Evolutionary conservation across 2,113 vertebrate species (phyloP).

Genomic region (Eidolon helvum): DNA sequence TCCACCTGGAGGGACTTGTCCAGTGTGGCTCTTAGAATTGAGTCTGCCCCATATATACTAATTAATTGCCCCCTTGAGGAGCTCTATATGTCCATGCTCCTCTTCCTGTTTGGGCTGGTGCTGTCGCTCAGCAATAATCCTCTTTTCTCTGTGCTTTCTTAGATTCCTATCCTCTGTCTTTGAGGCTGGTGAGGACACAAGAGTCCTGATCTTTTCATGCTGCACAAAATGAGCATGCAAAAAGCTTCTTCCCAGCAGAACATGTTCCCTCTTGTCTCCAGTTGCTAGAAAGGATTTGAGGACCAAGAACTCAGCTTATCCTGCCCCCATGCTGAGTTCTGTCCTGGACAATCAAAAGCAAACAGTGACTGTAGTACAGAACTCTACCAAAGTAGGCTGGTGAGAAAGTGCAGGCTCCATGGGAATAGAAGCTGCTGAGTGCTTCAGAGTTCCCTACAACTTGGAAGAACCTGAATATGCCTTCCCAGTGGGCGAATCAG

Average conservation of each 20-base stretch:
- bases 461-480: conserved; percentile 4
- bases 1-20: not conserved
- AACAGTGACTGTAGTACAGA: conserved; percentile 17
- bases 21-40: conserved; percentile 54
- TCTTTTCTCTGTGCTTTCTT: conserved; percentile 66
- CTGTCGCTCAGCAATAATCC: conserved; percentile 86
- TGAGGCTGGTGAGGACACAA: conserved; percentile 68
- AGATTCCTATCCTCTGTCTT: conserved; percentile 55
- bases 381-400: not conserved
- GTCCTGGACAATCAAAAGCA: conserved; percentile 83
- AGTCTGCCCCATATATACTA: not conserved
- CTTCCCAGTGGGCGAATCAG: conserved; percentile 43
- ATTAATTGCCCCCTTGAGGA: not conserved
- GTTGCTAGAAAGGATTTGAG: conserved; percentile 58
- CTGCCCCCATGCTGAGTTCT: conserved; percentile 66
- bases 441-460: not conserved
- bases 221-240: conserved; percentile 67
- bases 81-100: conserved; percentile 32
- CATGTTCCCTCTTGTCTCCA: conserved; percentile 61
- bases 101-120: conserved; percentile 70
- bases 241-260: conserved; percentile 61
- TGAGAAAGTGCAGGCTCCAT: conserved; percentile 14
- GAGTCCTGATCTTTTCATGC: conserved; percentile 67
- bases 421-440: not conserved
- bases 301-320: conserved; percentile 50